phyloP scores from a whole-genome alignment of 2,113 vertebrate species.

The Oreochromis niloticus region DNA sequence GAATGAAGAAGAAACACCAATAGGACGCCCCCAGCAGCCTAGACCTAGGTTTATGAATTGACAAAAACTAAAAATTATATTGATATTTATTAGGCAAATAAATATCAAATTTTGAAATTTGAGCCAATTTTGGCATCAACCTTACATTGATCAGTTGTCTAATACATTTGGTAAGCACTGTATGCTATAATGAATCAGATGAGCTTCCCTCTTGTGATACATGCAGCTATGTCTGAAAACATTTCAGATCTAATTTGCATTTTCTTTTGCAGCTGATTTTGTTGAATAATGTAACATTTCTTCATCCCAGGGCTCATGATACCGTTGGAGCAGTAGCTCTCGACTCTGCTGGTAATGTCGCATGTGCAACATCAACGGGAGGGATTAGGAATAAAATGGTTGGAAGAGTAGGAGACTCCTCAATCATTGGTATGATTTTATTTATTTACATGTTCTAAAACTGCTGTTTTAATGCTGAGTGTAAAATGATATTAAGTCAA shows the following conservation, averaged over 20 bases:
- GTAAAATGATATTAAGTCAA: neutral
- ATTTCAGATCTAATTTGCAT: neutral
- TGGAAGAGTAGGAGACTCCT: conserved; percentile 80
- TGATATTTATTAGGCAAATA: neutral
- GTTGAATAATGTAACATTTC: neutral
- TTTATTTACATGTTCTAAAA: neutral
- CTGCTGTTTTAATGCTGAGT: neutral
- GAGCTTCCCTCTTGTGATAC: neutral
- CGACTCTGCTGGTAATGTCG: conserved; percentile 71
- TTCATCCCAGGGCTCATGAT: conserved; percentile 68
- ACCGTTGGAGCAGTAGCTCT: conserved; percentile 72
- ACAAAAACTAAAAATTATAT: neutral
- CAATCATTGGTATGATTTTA: conserved; percentile 69
- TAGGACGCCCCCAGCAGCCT: neutral
- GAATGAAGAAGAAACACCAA: neutral
- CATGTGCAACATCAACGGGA: conserved; percentile 76
- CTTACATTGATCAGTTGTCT: neutral
- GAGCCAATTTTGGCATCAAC: neutral
- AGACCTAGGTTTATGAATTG: neutral
- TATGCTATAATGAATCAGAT: neutral
- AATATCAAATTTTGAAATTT: neutral
- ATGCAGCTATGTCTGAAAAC: neutral
- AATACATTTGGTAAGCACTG: neutral
- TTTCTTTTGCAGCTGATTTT: neutral
- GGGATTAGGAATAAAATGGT: conserved; percentile 79